Evolutionary conservation across 2,797 vertebrate species (phyloP), one percentile per base, ranked within the genome.

Genomic region (Gypaetus barbatus): DNA sequence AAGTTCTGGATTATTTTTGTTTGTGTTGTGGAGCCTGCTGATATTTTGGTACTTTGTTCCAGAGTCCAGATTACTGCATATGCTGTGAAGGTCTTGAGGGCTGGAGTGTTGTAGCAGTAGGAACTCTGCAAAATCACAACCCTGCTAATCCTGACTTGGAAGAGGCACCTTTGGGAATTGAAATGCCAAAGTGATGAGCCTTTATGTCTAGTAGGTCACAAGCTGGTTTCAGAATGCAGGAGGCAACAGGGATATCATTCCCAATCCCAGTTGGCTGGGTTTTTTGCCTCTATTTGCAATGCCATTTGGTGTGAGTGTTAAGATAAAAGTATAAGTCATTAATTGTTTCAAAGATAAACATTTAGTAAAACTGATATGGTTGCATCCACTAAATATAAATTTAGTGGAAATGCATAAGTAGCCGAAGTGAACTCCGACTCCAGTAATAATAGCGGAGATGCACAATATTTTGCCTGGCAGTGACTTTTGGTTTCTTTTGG

Each of bases 381-480:
- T 90, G 28, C 17, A 23, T 76, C 25, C 33, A 24, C 25, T 88
- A 63, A 69, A 54, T 66, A 9, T 18, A 58, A 48, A 65, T 66
- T 23, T 70, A 31, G 58, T 51, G 44, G 46, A 60, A 82, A 54
- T 1, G 2, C 3, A 0, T 76, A 56, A 63, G 37, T 30, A 65
- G 73, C 43, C 87, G 9, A 81, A 69, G 5, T 63, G 56, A 90
- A 24, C 66, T 87, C n/a, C 5, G 9, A 43, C 35, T 84, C 46
- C 41, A 44, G n/a, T 71, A 77, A 39, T 56, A 71, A 83, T 19
- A 86, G 57, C 18, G 30, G 19, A 74, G 56, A 69, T 65, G 35
- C 6, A 65, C 30, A 27, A 9, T 80, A 49, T 95, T 93, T 90
- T 94, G n/a, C 57, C 48, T 90, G 86, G 64, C 48, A 89, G 23